A percentile compares a stretch with the other conserved stretches of the same genome.
Evolutionary conservation across 2,888 invertebrate genomes (phyloP).

Genomic region (Epirrhoe tristata): DNA sequence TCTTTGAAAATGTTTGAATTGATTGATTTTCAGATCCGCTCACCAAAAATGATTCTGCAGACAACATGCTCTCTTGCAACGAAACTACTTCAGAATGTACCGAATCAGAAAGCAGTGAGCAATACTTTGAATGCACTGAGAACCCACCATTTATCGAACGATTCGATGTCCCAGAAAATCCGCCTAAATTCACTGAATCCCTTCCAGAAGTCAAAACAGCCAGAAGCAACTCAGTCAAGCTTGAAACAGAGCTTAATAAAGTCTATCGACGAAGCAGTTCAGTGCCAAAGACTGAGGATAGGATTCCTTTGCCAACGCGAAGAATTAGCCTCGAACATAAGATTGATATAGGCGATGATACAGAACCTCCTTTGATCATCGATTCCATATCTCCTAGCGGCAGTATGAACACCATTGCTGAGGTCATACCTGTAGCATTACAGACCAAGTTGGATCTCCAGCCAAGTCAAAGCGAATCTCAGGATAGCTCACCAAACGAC

Average conservation of each 20-base stretch:
- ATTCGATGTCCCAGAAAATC: slow-evolving; percentile 64
- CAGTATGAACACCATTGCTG: slow-evolving; percentile 79
- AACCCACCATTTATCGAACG: slow-evolving; percentile 67
- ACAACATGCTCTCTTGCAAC: slow-evolving; percentile 80
- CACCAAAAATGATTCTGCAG: slow-evolving; percentile 79
- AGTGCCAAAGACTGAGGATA: slow-evolving; percentile 75
- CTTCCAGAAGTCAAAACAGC: slow-evolving; percentile 61
- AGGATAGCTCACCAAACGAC: slow-evolving; percentile 76
- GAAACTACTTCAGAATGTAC: slow-evolving; percentile 83
- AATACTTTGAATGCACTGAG: slow-evolving; percentile 80
- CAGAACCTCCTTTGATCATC: slow-evolving; percentile 79
- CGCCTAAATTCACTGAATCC: slow-evolving; percentile 65
- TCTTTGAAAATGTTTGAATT: too few relatives aligned
- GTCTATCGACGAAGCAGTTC: slow-evolving; percentile 78
- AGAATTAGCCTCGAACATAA: slow-evolving; percentile 80
- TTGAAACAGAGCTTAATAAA: slow-evolving; percentile 72
- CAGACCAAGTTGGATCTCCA: slow-evolving; percentile 73
- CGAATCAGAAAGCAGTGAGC: slow-evolving; percentile 82
- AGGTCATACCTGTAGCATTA: slow-evolving; percentile 75
- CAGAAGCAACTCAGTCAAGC: slow-evolving; percentile 65
- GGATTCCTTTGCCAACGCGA: slow-evolving; percentile 66
- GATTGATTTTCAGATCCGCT: slow-evolving; percentile 63
- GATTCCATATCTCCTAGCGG: slow-evolving; percentile 77
- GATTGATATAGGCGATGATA: slow-evolving; percentile 81
- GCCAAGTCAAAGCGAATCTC: slow-evolving; percentile 69